Evolutionary conservation across 2,888 invertebrate genomes (phyloP).

Genomic region (Anaspis maculata): DNA sequence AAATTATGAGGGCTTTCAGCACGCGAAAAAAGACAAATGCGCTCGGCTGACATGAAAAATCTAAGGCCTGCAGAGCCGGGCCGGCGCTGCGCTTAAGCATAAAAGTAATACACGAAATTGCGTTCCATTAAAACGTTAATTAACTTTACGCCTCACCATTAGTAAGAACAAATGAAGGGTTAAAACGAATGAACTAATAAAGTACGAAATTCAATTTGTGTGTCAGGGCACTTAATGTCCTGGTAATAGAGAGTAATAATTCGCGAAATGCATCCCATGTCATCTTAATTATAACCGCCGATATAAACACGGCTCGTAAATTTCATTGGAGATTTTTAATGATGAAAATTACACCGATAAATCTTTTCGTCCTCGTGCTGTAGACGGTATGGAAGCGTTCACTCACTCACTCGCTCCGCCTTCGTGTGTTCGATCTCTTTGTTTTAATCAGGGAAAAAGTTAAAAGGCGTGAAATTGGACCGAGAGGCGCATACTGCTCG

Average conservation of each 20-base stretch:
- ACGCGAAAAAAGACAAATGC: too few relatives aligned
- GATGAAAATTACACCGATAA: conserved; percentile 16
- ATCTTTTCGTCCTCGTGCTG: conserved; percentile 12
- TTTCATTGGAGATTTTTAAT: conserved; percentile 15
- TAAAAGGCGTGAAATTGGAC: conserved; percentile 17
- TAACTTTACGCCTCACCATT: background rate
- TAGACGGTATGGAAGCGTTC: too few relatives aligned
- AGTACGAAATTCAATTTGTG: conserved; percentile 21
- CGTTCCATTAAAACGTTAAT: background rate
- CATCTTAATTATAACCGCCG: conserved; percentile 20
- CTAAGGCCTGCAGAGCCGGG: too few relatives aligned
- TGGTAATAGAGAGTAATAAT: conserved; percentile 19
- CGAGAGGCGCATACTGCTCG: conserved; percentile 10
- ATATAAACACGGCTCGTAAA: conserved; percentile 19
- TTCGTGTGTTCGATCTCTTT: conserved; percentile 14
- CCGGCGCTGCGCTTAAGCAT: too few relatives aligned
- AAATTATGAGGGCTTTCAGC: too few relatives aligned
- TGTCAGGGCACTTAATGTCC: conserved; percentile 16
- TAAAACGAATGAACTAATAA: conserved; percentile 16
- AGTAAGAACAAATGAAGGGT: conserved; percentile 11
- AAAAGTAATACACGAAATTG: background rate
- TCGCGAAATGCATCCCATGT: conserved; percentile 19
- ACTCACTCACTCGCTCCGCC: too few relatives aligned
- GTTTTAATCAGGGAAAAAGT: conserved; percentile 15
- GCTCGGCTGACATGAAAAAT: too few relatives aligned